Evolutionary conservation across 2,797 vertebrate species (phyloP).

Genomic region (Peromyscus nudipes): DNA sequence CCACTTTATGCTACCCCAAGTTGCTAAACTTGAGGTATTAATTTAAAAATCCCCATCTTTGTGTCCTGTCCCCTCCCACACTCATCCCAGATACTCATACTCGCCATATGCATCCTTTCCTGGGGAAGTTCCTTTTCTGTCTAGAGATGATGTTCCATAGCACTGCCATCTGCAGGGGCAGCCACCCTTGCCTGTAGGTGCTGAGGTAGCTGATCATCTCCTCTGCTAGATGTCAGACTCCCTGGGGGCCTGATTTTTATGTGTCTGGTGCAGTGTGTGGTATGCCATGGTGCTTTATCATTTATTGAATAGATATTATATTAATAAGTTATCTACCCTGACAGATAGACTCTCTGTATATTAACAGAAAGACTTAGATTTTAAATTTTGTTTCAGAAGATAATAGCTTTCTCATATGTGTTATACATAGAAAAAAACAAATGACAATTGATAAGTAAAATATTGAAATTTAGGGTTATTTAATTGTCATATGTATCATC

Average conservation of each 20-base stretch:
- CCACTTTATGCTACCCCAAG: neutral
- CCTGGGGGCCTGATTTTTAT: neutral
- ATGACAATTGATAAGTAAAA: constrained; percentile 24
- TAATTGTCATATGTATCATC: neutral
- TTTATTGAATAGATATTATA: neutral
- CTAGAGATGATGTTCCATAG: no score
- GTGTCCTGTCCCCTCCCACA: neutral
- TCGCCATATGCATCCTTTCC: neutral
- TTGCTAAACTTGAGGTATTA: neutral
- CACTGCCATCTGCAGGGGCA: neutral
- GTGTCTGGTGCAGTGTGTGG: neutral
- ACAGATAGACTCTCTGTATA: constrained; percentile 7
- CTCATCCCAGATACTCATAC: neutral
- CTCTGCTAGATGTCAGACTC: neutral
- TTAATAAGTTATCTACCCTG: constrained; percentile 20
- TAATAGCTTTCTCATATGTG: neutral
- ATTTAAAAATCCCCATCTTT: neutral
- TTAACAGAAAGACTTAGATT: neutral
- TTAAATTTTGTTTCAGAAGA: constrained; percentile 1
- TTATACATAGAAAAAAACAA: neutral
- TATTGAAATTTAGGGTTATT: neutral
- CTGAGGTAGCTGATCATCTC: neutral
- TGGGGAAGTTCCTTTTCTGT: neutral
- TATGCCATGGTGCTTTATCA: neutral
- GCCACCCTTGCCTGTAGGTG: neutral